A percentile compares a stretch with the other conserved stretches of the same genome.
These are phyloP conservation scores for Notospermus geniculatus DNA, from an alignment of 1,140 invertebrate genomes.

Conservation along the genomic window DNA sequence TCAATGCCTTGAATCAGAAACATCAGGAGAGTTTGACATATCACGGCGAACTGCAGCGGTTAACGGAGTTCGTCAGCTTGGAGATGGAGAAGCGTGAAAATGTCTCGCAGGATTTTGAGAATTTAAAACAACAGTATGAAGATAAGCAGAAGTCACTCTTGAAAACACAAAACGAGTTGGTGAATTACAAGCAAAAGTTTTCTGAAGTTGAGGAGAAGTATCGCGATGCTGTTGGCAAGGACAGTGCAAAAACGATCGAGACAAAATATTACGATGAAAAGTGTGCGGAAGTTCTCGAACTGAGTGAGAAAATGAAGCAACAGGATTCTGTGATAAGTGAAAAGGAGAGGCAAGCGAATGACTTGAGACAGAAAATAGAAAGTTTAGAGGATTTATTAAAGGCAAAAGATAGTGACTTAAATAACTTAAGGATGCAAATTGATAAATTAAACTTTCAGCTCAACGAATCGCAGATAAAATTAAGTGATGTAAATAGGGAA, in stretches of 20 bases:
- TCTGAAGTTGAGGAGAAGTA: constrained; percentile 57
- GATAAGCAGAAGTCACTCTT: constrained; percentile 57
- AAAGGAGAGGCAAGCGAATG: constrained; percentile 3
- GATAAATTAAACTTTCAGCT: constrained; percentile 49
- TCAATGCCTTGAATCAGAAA: constrained; percentile 72
- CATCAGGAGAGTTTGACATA: constrained; percentile 80
- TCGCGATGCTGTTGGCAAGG: constrained; percentile 40
- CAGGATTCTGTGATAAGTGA: constrained; percentile 28
- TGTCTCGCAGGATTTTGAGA: constrained; percentile 50
- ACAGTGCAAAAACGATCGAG: constrained; percentile 36
- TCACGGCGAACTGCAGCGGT: constrained; percentile 76
- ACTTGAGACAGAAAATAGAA: constrained; percentile 32
- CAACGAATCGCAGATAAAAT: constrained; percentile 35
- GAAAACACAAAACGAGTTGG: constrained; percentile 60
- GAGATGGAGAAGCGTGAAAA: constrained; percentile 47
- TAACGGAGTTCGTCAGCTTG: constrained; percentile 57
- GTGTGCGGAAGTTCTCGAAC: constrained; percentile 33
- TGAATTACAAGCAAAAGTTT: constrained; percentile 57
- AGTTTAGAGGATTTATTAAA: constrained; percentile 36
- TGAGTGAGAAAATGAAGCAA: constrained; percentile 34
- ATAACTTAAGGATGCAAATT: constrained; percentile 41
- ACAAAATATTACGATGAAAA: constrained; percentile 35
- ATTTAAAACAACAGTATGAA: constrained; percentile 45
- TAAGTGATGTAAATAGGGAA: constrained; percentile 36
- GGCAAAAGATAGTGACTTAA: constrained; percentile 37